Percentiles rank a stretch among this genome's conserved stretches.
Conservation (phyloP, 2,888 invertebrate species). For the Prosapia bicincta region DNA sequence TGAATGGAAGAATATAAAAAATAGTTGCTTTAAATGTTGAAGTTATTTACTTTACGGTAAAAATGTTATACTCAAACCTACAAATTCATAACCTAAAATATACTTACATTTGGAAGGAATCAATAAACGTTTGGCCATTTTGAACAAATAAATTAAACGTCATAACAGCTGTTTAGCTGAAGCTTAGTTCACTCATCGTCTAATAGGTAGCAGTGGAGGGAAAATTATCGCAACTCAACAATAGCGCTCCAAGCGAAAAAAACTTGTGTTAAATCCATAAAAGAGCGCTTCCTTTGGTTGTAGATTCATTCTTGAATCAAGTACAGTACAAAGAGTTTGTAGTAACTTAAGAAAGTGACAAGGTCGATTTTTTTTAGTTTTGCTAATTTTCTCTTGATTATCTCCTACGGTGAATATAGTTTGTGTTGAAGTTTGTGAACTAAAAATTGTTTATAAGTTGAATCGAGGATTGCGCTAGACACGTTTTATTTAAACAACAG, state of each 20-base stretch:
- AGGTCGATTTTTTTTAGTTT: background rate
- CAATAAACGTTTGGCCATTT: background rate
- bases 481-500: background rate
- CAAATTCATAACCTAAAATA: background rate
- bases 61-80: no score
- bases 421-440: background rate
- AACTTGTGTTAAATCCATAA: background rate
- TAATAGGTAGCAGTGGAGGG: background rate
- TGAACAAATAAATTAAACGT: background rate
- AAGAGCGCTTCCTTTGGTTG: background rate
- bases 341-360: no score
- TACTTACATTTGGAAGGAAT: background rate
- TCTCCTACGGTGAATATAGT: background rate
- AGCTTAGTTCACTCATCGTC: background rate
- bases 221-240: background rate
- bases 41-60: no score
- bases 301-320: background rate
- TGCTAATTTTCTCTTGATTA: background rate
- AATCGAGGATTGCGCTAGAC: background rate
- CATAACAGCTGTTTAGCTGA: slow-evolving; percentile 1
- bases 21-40: no score
- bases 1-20: no score
- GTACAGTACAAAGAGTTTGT: no score
- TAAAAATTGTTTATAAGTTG: background rate
- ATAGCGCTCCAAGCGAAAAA: background rate